These are phyloP conservation scores for Leucoraja ocellata DNA, from an alignment of 2,797 vertebrate species.

Conservation along the genomic window DNA sequence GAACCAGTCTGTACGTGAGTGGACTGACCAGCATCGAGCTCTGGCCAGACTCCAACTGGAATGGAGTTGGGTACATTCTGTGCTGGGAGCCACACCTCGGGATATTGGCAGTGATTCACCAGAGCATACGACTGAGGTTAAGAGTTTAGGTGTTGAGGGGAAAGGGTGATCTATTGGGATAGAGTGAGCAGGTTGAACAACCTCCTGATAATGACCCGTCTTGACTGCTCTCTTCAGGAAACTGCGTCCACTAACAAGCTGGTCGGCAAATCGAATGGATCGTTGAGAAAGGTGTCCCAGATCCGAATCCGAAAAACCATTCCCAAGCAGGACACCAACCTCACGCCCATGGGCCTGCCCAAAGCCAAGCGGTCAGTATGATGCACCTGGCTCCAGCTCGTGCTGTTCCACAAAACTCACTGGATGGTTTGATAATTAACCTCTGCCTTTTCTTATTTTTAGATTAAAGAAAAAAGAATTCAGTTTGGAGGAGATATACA, in stretches of 20 bases:
- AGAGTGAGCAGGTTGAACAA: no score
- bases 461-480: conserved; percentile 94
- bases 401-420: no score
- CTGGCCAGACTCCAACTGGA: background rate
- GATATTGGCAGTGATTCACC: background rate
- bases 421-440: background rate
- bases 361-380: conserved; percentile 78
- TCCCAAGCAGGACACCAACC: conserved; percentile 75
- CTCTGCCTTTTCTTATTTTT: conserved; percentile 43
- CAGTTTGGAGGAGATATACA: conserved; percentile 95
- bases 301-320: conserved; percentile 83
- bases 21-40: background rate
- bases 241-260: conserved; percentile 52
- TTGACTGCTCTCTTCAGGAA: conserved; percentile 46
- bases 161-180: no score
- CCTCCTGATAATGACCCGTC: conserved; percentile 31
- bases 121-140: background rate
- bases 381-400: background rate
- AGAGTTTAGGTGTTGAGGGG: no score
- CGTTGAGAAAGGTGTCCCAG: conserved; percentile 81
- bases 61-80: no score
- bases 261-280: conserved; percentile 4
- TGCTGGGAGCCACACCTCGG: background rate
- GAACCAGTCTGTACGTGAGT: background rate
- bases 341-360: conserved; percentile 92